Percentiles rank a stretch among this genome's conserved stretches.
phyloP scores from a whole-genome alignment of 1,140 invertebrate species.

The Polypedilum pembai region DNA sequence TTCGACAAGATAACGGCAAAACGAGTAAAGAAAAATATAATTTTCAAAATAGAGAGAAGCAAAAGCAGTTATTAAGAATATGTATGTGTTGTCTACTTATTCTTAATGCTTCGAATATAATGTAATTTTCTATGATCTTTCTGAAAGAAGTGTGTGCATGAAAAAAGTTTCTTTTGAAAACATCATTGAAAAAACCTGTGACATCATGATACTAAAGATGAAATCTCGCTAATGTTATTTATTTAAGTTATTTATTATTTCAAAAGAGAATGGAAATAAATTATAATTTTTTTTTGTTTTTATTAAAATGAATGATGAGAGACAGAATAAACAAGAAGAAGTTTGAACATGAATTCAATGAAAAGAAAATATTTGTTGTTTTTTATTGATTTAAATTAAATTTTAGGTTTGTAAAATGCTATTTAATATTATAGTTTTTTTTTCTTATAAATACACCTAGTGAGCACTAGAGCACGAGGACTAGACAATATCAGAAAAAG shows the following conservation, averaged over 20 bases:
- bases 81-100: not conserved
- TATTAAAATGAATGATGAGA: not conserved
- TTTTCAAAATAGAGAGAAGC: not conserved
- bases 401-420: too few relatives aligned
- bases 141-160: not conserved
- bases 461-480: too few relatives aligned
- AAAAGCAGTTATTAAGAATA: not conserved
- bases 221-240: not conserved
- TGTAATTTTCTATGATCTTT: not conserved
- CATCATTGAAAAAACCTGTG: not conserved
- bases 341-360: constrained; percentile 12
- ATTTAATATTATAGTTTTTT: too few relatives aligned
- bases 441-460: too few relatives aligned
- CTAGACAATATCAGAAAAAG: too few relatives aligned
- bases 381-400: not conserved
- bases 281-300: not conserved
- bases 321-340: not conserved
- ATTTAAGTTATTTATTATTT: constrained; percentile 20
- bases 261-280: not conserved
- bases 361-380: not conserved
- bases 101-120: not conserved
- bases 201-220: not conserved
- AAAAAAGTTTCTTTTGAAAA: constrained; percentile 5
- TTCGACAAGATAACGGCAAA: not conserved
- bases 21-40: not conserved